A percentile compares a stretch with the other conserved stretches of the same genome.
phyloP scores from a whole-genome alignment of 2,888 invertebrate genomes.

The Euclidia mi region DNA sequence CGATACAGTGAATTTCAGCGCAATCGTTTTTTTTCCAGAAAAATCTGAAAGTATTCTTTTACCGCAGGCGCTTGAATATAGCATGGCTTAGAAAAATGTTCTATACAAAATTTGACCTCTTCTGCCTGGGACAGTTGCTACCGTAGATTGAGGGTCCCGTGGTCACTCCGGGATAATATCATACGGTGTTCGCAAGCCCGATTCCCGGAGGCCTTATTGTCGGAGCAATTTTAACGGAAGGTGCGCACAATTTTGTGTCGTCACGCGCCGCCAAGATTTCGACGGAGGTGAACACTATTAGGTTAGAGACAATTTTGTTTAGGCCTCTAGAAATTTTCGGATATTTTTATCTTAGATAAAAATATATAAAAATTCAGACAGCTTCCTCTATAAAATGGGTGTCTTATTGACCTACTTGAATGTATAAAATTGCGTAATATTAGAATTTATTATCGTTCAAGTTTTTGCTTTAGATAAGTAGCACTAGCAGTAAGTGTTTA shows the following conservation, averaged over 20 bases:
- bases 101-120: conserved; percentile 16
- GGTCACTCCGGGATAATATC: conserved; percentile 72
- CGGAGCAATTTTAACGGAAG: conserved; percentile 77
- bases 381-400: conserved; percentile 22
- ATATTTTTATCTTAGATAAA: conserved; percentile 6
- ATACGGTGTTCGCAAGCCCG: conserved; percentile 61
- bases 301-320: conserved; percentile 44
- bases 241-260: conserved; percentile 56
- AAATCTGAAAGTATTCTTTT: too few relatives aligned
- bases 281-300: conserved; percentile 42
- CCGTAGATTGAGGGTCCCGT: conserved; percentile 67
- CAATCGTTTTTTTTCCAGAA: too few relatives aligned
- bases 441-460: too few relatives aligned
- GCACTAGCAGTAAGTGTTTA: too few relatives aligned
- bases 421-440: not conserved
- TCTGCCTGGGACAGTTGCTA: conserved; percentile 41
- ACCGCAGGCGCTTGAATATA: too few relatives aligned
- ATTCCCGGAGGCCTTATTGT: conserved; percentile 70
- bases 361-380: not conserved
- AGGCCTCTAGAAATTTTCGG: conserved; percentile 23
- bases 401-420: too few relatives aligned
- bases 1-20: too few relatives aligned
- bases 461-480: too few relatives aligned
- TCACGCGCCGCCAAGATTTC: conserved; percentile 46
- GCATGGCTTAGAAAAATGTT: too few relatives aligned